Conservation (phyloP, 2,797 vertebrate genomes). For the Leuciscus waleckii region DNA sequence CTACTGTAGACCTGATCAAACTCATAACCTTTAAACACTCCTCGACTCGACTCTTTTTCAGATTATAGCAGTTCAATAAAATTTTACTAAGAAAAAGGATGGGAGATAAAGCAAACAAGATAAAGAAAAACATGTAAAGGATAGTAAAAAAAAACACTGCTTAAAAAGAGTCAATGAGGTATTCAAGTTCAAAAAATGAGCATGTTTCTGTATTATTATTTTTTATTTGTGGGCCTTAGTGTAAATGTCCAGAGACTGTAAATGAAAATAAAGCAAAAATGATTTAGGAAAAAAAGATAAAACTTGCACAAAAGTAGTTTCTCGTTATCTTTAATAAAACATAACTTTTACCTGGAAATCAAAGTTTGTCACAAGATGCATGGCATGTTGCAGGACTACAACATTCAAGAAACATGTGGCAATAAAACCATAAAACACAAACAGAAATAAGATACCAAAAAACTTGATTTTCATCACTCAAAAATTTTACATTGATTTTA, state of each 20-base stretch:
- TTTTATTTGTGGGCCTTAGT: background rate
- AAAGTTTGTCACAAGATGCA: background rate
- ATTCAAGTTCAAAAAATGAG: background rate
- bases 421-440: background rate
- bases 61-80: background rate
- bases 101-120: background rate
- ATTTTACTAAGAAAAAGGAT: background rate
- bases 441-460: background rate
- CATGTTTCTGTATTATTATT: background rate
- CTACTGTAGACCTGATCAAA: constrained; percentile 7
- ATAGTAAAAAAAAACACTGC: background rate
- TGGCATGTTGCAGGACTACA: background rate
- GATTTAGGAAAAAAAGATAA: background rate
- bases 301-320: background rate
- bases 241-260: background rate
- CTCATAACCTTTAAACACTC: constrained; percentile 18
- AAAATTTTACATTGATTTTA: no score
- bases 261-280: background rate
- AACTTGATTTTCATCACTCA: background rate
- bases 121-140: background rate
- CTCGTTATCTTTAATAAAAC: background rate
- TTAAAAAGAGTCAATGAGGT: background rate
- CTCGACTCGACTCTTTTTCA: background rate
- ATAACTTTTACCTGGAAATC: background rate
- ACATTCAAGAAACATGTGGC: background rate